phyloP scores from a whole-genome alignment of 1,140 invertebrate species.

The Drosophila lacertosa region DNA sequence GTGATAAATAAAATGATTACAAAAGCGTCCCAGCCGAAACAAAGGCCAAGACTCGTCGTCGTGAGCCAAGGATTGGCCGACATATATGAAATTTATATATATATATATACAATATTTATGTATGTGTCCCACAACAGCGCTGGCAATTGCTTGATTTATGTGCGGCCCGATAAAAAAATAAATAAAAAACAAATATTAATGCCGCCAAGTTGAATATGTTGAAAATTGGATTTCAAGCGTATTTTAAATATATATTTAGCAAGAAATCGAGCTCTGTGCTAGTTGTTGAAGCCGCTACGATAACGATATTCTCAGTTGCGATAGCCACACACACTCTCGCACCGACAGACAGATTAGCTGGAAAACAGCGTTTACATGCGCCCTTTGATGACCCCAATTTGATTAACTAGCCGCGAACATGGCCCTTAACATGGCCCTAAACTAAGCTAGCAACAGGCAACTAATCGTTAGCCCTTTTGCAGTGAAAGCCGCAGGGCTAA shows the following conservation, averaged over 20 bases:
- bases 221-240: slow-evolving; percentile 36
- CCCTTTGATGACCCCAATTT: slow-evolving; percentile 70
- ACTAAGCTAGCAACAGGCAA: slow-evolving; percentile 19
- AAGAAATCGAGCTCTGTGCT: slow-evolving; percentile 8
- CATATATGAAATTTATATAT: slow-evolving; percentile 19
- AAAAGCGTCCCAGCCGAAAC: slow-evolving; percentile 42
- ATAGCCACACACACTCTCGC: slow-evolving; percentile 25
- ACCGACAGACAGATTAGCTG: slow-evolving; percentile 55
- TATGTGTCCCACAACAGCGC: slow-evolving; percentile 1
- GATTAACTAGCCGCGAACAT: slow-evolving; percentile 52
- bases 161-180: slow-evolving; percentile 46
- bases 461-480: background rate
- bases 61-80: background rate
- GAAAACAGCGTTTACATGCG: slow-evolving; percentile 65
- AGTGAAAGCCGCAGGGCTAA: slow-evolving; percentile 24
- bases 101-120: slow-evolving; percentile 9
- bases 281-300: background rate
- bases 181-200: slow-evolving; percentile 38
- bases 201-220: slow-evolving; percentile 13
- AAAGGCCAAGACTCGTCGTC: slow-evolving; percentile 19
- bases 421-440: slow-evolving; percentile 21
- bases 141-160: slow-evolving; percentile 76
- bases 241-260: slow-evolving; percentile 24
- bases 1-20: slow-evolving; percentile 80
- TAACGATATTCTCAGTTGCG: slow-evolving; percentile 56